phyloP scores from a whole-genome alignment of 2,888 invertebrate species.

The Tinea trinotella region DNA sequence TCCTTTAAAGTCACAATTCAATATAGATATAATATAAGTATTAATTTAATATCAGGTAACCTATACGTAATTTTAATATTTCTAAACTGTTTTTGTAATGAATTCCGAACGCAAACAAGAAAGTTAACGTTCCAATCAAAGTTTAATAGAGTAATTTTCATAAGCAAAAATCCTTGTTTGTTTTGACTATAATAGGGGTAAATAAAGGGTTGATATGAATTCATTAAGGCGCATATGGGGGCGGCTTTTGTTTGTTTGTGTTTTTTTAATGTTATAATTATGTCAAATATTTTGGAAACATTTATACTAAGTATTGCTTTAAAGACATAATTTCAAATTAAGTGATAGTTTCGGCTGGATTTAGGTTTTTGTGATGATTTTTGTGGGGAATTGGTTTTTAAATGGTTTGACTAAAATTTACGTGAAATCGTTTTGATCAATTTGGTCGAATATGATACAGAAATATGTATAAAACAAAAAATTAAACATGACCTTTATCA shows the following conservation, averaged over 20 bases:
- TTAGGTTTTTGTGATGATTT: neutral
- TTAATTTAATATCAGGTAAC: too few relatives aligned
- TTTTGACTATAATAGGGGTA: slow-evolving; percentile 65
- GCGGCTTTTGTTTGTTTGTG: neutral
- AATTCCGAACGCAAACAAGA: neutral
- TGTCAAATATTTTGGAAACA: neutral
- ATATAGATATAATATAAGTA: too few relatives aligned
- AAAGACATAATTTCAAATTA: neutral
- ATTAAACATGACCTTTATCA: too few relatives aligned
- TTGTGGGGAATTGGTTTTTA: neutral
- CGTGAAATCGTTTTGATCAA: neutral
- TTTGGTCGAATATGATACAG: too few relatives aligned
- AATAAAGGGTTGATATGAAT: slow-evolving; percentile 58
- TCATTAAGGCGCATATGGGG: slow-evolving; percentile 30
- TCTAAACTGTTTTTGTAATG: too few relatives aligned
- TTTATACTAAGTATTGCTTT: neutral
- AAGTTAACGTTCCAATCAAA: slow-evolving; percentile 9
- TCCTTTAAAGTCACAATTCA: too few relatives aligned
- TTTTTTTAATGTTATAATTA: neutral
- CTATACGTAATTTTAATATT: too few relatives aligned
- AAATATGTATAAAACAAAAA: too few relatives aligned
- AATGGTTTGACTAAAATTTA: neutral
- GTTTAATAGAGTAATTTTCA: slow-evolving; percentile 57
- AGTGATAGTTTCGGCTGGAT: neutral
- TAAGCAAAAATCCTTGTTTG: slow-evolving; percentile 55